Percentiles rank a stretch among this genome's conserved stretches.
These are phyloP conservation scores for Drosophila tropicalis DNA, from an alignment of 1,140 invertebrate species.

Conservation along the genomic window DNA sequence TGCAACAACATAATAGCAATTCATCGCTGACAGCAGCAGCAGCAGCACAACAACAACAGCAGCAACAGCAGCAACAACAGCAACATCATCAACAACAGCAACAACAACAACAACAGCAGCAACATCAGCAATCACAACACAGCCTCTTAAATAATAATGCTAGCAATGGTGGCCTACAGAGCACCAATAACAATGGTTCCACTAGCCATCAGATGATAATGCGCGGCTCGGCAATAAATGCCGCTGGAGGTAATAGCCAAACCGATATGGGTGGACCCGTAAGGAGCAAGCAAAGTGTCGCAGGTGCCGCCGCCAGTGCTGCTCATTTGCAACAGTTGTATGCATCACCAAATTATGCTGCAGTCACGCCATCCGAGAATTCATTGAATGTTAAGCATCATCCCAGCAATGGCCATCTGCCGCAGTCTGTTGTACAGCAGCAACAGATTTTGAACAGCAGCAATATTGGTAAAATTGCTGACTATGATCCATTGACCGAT, in stretches of 20 bases:
- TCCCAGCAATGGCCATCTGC: conserved; percentile 61
- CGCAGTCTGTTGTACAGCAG: conserved; percentile 33
- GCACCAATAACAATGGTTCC: conserved; percentile 50
- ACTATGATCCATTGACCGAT: conserved; percentile 90
- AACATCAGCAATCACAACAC: conserved; percentile 45
- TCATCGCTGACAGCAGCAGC: conserved; percentile 29
- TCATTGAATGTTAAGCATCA: conserved; percentile 53
- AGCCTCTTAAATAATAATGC: conserved; percentile 54
- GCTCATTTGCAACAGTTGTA: conserved; percentile 65
- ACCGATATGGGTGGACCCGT: conserved; percentile 7
- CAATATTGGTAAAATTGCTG: conserved; percentile 89
- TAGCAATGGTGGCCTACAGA: conserved; percentile 51
- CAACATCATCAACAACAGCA: not conserved
- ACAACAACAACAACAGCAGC: conserved; percentile 20
- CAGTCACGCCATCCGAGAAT: conserved; percentile 69
- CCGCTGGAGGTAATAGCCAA: conserved; percentile 40
- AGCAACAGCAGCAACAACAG: conserved; percentile 18
- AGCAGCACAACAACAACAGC: not conserved
- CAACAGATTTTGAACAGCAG: conserved; percentile 37
- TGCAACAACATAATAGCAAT: conserved; percentile 52
- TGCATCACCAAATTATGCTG: conserved; percentile 64
- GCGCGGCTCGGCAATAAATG: conserved; percentile 46
- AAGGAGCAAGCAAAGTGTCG: conserved; percentile 34
- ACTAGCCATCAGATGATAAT: conserved; percentile 46
- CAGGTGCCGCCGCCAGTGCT: conserved; percentile 23